Evolutionary conservation across 2,888 invertebrate species (phyloP), one percentile per base, ranked within the genome.

Genomic region (Allacma fusca): DNA sequence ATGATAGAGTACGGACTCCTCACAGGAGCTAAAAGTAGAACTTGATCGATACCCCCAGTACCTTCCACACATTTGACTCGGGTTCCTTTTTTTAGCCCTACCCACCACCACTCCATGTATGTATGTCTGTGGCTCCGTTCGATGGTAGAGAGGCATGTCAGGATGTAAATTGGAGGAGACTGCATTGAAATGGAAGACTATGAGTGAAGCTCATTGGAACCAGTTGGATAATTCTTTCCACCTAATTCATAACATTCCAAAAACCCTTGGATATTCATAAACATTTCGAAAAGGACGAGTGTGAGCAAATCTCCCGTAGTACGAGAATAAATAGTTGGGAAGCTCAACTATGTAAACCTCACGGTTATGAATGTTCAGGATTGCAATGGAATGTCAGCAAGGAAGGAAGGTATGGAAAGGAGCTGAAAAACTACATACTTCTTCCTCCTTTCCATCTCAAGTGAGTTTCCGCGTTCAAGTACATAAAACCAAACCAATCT

Each of bases 261-360:
- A 77, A 77, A 43, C 77, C 67, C 50, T 67, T 71, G 77, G 77
- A 77, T 77, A 72, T 77, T 77, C 77, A 72, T 77, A 72, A 77
- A 77, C 77, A 77, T 72, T 57, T 77, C 77, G 21, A 77, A 77
- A 76, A 34, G 34, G 72, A 26, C 12, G 57, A 72, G 72, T 67
- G 62, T 71, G 72, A 77, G 62, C 71, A 77, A 67, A 77, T 77
- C 77, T 77, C 77, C 76, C 62, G 71, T 64, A 19, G 76, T 71
- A 26, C 9, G 24, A 62, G 62, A 62, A 62, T 62, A 62, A 62
- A 26, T 62, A 23, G 23, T 62, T 23, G 24, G 26, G 26, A 62
- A 24, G 19, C 62, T 62, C 24, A 62, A 62, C 24, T 62, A 62
- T 62, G 62, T 62, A 24, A 62, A 62, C 62, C 12, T 62, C 19